Percentiles rank a stretch among this genome's conserved stretches.
These are phyloP conservation scores for Caenorhabditis sp. DNA, from an alignment of 2,888 invertebrate genomes.

Conservation along the genomic window DNA sequence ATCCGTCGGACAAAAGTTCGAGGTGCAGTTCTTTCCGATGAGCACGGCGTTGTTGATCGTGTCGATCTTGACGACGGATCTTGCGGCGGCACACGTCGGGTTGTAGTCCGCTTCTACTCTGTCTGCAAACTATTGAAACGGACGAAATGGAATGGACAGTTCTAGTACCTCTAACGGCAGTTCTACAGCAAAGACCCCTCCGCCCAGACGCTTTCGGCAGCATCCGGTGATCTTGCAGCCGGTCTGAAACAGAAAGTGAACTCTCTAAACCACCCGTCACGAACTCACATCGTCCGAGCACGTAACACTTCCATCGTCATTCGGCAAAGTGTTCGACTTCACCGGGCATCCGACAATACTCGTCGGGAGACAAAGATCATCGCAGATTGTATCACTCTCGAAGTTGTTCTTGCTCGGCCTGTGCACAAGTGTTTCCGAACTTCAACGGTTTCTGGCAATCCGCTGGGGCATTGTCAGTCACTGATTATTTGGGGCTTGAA, in stretches of 20 bases:
- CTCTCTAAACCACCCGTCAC: background rate
- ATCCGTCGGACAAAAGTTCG: slow-evolving; percentile 17
- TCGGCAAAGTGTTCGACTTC: slow-evolving; percentile 11
- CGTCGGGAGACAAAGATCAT: slow-evolving; percentile 30
- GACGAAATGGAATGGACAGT: background rate
- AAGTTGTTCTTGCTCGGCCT: slow-evolving; percentile 54
- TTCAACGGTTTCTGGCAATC: too few relatives aligned
- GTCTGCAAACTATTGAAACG: background rate
- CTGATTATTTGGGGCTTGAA: too few relatives aligned
- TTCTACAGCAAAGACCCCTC: slow-evolving; percentile 14
- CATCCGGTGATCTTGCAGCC: slow-evolving; percentile 3
- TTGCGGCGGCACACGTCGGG: slow-evolving; percentile 2
- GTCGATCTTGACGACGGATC: background rate
- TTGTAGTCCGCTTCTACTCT: slow-evolving; percentile 3
- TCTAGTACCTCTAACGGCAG: slow-evolving; percentile 1
- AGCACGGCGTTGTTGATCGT: background rate
- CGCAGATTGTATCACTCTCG: slow-evolving; percentile 8
- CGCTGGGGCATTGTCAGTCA: too few relatives aligned
- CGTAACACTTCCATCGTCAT: background rate
- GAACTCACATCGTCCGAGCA: slow-evolving; percentile 3
- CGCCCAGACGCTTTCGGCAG: background rate
- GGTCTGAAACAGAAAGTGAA: background rate
- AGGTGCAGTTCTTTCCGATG: slow-evolving; percentile 26
- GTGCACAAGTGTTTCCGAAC: slow-evolving; percentile 48
- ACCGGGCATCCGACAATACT: slow-evolving; percentile 34